Base-by-base conservation (phyloP, 2,113 vertebrate species). In the Dasypus novemcinctus region DNA sequence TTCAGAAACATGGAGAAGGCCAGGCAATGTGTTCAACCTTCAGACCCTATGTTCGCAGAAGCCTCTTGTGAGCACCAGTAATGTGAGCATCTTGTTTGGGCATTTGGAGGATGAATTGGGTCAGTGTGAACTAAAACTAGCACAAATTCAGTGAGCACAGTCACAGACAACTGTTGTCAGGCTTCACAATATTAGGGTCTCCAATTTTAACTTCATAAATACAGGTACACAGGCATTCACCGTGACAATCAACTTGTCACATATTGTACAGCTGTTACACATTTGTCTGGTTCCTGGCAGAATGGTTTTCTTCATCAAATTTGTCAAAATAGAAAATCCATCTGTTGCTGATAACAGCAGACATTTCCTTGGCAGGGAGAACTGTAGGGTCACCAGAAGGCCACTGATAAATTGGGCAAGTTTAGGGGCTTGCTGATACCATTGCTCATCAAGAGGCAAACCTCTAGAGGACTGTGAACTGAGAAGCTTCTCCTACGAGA, bases 231-330 rank as follows among this genome's bases (percentile, higher is more conserved):
- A 66, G 23, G 94, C n/a, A 94, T 63, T 46, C 25, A 92, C 92
- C 23, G 29, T 43, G 68, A 95, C 76, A 92, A 88, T 94, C 92
- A 95, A 29, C 78, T 87, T 92, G 92, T 96, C 90, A 81, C 64
- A 82, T 31, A 69, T 15, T 85, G 68, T 75, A 79, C 2, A 36
- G 57, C 71, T 87, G 36, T 92, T 95, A 78, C 20, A 90, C 31
- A 93, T 85, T 85, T 93, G 61, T 91, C 71, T 80, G 25, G 49
- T 54, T 85, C 61, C 54, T 90, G 76, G 81, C 76, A 96, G 90
- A 93, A 95, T 88, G 72, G 93, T 95, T 96, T 97, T 94, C 80
- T 94, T 95, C 80, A 94, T 92, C 72, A 66, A 85, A 92, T 81
- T 92, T 95, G 59, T 92, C 81, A 92, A 90, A 93, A 85, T 72